Base-by-base conservation (phyloP, 2,888 invertebrate genomes). In the Pemphredon lugubris region DNA sequence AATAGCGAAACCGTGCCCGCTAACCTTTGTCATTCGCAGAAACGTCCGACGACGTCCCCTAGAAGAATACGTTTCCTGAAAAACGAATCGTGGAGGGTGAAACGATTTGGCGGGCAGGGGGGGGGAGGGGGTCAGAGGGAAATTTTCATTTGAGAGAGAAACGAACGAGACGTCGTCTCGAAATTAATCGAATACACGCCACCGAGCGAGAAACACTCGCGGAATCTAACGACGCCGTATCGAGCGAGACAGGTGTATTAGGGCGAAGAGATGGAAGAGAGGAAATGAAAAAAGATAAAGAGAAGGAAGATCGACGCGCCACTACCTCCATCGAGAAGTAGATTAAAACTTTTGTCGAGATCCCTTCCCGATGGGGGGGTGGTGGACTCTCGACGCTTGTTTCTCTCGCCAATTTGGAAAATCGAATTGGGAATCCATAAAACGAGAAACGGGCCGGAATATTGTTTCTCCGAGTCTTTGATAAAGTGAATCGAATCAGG, bases 271-370 rank as follows among this genome's bases (percentile, higher is more conserved):
- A 58, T 50, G 53, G 48, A 58, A 55, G 53, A 30, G 39, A 64
- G 58, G 45, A 70, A 48, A 54, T 53, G 50, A 32, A 48, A 34
- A 54, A 44, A 14, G 6, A 30, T 30, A 23, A 21, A 23, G 48
- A n/a, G 30, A 59, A 6, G 60, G 53, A 58, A 51, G 18, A 13
- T 2, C 40, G 26, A 26, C 7, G 26, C 7, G 26, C 37, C 48
- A 14, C 26, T 26, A 7, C 7, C n/a, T n/a, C 7, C n/a, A 9
- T 16, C 54, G 21, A 23, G 58, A 44, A 60, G 51, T 54, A 65
- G 73, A 77, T 76, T 76, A 76, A 77, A 77, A 77, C 48, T n/a
- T n/a, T n/a, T 77, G 57, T 53, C 67, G 73, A 57, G 70, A 58
- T n/a, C n/a, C n/a, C n/a, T n/a, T n/a, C n/a, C n/a, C n/a, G n/a